Evolutionary conservation across 2,888 invertebrate species (phyloP).

Genomic region (Cecidostiba fungosa): DNA sequence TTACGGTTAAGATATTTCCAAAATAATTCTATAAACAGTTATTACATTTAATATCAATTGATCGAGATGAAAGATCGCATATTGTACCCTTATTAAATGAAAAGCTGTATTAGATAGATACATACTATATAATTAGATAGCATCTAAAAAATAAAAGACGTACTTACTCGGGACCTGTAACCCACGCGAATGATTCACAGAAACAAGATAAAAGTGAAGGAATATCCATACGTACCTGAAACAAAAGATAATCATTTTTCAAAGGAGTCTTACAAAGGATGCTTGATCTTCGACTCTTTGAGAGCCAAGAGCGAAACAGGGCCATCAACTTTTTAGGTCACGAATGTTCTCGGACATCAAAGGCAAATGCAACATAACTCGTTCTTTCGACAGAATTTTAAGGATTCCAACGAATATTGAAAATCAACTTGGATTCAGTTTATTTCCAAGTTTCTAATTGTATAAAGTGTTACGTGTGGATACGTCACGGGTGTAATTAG

Average conservation of each 20-base stretch:
- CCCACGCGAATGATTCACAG: not conserved
- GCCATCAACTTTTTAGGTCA: conserved; percentile 55
- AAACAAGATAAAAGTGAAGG: conserved; percentile 45
- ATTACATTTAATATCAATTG: too few species aligned
- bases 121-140: too few species aligned
- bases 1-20: too few species aligned
- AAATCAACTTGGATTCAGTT: not conserved
- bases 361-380: conserved; percentile 23
- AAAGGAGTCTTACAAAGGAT: conserved; percentile 32
- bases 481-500: too few species aligned
- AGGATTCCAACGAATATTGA: conserved; percentile 28
- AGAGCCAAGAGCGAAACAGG: not conserved
- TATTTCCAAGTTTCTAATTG: not conserved
- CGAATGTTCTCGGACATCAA: conserved; percentile 37
- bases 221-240: conserved; percentile 68
- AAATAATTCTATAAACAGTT: too few species aligned
- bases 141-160: not conserved
- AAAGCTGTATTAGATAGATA: too few species aligned
- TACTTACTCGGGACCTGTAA: conserved; percentile 17
- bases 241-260: conserved; percentile 63
- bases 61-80: too few species aligned
- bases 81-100: too few species aligned
- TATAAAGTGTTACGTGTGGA: too few species aligned
- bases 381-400: conserved; percentile 20
- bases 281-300: not conserved